Evolutionary conservation across 1,140 invertebrate genomes (phyloP).

Genomic region (Bombus ignitus): DNA sequence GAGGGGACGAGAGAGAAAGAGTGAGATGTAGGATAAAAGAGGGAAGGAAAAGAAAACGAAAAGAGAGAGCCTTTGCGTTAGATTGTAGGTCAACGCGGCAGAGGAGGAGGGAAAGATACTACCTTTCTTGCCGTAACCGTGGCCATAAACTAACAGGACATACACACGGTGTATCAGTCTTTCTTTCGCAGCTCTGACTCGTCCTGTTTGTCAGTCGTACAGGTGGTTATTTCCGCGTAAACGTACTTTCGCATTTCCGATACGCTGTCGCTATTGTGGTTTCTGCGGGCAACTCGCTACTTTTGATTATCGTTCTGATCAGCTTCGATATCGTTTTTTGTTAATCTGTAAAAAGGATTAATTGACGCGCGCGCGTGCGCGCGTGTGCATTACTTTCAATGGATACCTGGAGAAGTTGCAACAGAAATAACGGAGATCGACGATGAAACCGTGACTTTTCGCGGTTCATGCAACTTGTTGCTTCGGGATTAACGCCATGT

Average conservation of each 20-base stretch:
- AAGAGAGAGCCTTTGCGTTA: conserved; percentile 59
- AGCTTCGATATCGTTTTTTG: conserved; percentile 38
- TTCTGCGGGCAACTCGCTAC: not conserved
- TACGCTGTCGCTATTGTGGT: not conserved
- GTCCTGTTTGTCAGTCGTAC: conserved; percentile 34
- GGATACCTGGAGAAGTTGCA: conserved; percentile 16
- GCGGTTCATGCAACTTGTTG: conserved; percentile 44
- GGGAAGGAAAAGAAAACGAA: conserved; percentile 39
- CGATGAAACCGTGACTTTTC: conserved; percentile 47
- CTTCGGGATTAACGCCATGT: conserved; percentile 71
- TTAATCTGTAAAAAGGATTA: conserved; percentile 47
- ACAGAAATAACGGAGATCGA: conserved; percentile 31
- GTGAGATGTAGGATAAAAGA: not conserved
- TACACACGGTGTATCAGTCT: conserved; percentile 73
- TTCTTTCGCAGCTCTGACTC: conserved; percentile 75
- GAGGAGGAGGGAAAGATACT: conserved; percentile 67
- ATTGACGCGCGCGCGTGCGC: conserved; percentile 18
- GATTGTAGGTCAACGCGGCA: conserved; percentile 75
- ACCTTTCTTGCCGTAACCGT: conserved; percentile 71
- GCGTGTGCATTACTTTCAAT: conserved; percentile 1
- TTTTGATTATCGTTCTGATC: not conserved
- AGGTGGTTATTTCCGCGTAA: conserved; percentile 10
- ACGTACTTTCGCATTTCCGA: not conserved
- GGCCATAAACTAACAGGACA: conserved; percentile 80
- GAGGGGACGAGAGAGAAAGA: conserved; percentile 30